Conservation (phyloP, 2,113 vertebrate species). For the Vicugna pacos region DNA sequence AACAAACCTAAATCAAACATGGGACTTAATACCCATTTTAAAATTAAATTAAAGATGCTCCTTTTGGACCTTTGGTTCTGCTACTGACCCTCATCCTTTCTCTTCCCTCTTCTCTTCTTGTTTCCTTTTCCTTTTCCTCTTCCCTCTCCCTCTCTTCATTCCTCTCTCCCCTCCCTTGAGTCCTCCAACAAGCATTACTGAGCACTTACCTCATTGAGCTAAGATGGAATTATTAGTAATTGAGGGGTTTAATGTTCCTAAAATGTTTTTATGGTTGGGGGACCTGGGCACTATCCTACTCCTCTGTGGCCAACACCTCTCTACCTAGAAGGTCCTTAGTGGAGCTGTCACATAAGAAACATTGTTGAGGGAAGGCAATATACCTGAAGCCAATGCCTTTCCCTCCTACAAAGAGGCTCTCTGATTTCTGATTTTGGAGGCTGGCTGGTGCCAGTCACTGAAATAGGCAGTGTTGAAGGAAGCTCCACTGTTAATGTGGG, state of each 20-base stretch:
- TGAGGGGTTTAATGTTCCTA: background rate
- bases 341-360: background rate
- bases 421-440: background rate
- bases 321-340: background rate
- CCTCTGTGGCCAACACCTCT: background rate
- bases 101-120: background rate
- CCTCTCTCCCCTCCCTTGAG: background rate
- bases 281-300: background rate
- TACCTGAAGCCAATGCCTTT: background rate
- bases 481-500: background rate
- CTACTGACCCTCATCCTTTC: background rate
- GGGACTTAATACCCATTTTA: background rate
- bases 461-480: background rate
- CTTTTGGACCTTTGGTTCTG: background rate
- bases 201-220: background rate
- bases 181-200: background rate
- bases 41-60: background rate
- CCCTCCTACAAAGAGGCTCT: accelerated
- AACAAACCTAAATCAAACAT: background rate
- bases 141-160: background rate
- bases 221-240: background rate
- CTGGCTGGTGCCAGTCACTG: background rate
- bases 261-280: background rate
- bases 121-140: background rate
- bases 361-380: background rate